Evolutionary conservation across 2,888 invertebrate genomes (phyloP).

Genomic region (Xylophagus ater): DNA sequence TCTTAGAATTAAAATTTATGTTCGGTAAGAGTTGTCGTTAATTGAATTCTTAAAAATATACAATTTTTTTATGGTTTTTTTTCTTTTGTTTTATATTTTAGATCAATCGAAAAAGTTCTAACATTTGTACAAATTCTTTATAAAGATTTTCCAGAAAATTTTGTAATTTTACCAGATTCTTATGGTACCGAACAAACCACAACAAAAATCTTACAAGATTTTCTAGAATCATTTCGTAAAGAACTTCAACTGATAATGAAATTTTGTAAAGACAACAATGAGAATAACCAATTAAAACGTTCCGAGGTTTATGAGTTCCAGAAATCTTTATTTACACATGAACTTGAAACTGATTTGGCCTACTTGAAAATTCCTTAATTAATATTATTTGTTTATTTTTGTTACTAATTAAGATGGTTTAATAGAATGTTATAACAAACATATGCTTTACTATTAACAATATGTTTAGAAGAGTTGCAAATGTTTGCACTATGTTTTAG

Average conservation of each 20-base stretch:
- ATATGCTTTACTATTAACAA: too few species aligned
- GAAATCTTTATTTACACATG: conserved; percentile 2
- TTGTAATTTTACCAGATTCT: conserved; percentile 1
- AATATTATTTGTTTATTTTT: too few species aligned
- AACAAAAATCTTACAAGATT: neutral
- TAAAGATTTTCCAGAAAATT: neutral
- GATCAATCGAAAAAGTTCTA: conserved; percentile 6
- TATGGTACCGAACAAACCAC: neutral
- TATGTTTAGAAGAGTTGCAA: too few species aligned
- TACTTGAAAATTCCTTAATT: neutral
- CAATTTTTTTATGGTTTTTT: too few species aligned
- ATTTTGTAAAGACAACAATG: conserved; percentile 8
- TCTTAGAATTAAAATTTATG: conserved; percentile 12
- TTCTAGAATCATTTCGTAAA: conserved; percentile 4
- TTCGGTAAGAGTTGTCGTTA: too few species aligned
- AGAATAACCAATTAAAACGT: neutral
- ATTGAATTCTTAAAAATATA: too few species aligned
- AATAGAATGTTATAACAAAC: neutral
- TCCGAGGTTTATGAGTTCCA: conserved; percentile 6
- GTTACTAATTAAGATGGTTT: too few species aligned
- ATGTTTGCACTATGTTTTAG: too few species aligned
- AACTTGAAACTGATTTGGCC: conserved; percentile 10
- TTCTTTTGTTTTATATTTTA: conserved; percentile 1
- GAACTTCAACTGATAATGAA: conserved; percentile 5
- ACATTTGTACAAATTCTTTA: conserved; percentile 4